Percentiles rank a stretch among this genome's conserved stretches.
phyloP scores from a whole-genome alignment of 2,797 vertebrate species.

The Oceanodroma leucorhoa region DNA sequence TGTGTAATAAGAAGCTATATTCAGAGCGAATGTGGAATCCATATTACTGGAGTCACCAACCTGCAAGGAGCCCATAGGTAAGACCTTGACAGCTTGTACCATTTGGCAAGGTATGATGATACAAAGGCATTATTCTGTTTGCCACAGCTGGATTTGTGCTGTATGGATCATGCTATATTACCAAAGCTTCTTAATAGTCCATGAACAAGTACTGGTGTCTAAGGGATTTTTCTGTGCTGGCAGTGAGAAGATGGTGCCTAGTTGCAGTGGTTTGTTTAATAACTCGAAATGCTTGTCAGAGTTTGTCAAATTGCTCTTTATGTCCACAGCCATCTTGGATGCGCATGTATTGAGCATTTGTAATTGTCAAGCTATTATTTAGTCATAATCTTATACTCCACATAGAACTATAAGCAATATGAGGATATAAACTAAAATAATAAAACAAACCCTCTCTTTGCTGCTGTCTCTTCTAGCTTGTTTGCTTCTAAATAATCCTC shows the following conservation, averaged over 20 bases:
- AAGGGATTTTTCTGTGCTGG: not conserved
- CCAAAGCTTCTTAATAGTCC: not conserved
- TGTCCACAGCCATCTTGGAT: not conserved
- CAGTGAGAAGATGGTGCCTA: not conserved
- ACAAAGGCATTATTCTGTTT: not conserved
- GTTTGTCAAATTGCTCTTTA: not conserved
- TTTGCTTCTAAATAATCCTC: not conserved
- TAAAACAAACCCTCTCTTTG: not conserved
- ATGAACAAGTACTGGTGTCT: not conserved
- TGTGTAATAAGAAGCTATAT: not conserved
- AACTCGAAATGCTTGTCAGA: not conserved
- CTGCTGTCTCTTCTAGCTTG: not conserved
- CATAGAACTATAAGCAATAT: not conserved
- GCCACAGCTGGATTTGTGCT: not conserved
- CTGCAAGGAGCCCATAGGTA: not conserved
- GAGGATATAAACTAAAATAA: not conserved
- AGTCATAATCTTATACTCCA: not conserved
- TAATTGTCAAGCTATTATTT: not conserved
- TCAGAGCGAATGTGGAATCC: not conserved
- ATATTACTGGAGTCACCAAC: not conserved
- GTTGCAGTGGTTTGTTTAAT: not conserved
- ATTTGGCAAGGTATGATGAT: not conserved
- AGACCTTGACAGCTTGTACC: fast-evolving
- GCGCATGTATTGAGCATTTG: not conserved
- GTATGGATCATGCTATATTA: not conserved